Conservation (phyloP, 2,888 invertebrate genomes). For the Ceraclea dissimilis region DNA sequence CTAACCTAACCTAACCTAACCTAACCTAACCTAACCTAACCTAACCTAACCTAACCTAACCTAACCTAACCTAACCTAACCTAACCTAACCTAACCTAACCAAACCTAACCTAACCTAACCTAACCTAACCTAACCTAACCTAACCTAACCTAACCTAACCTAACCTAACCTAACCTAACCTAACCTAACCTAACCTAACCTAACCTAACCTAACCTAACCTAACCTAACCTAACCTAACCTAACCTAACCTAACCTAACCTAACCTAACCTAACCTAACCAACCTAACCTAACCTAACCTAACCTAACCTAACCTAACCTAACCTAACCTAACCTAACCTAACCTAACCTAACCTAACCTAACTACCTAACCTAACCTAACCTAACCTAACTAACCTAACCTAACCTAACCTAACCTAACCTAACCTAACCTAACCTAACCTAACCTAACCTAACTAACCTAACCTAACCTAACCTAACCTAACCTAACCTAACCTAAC, state of each 20-base stretch:
- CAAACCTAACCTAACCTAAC: conserved; percentile 20
- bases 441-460: conserved; percentile 24
- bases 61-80: conserved; percentile 20
- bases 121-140: conserved; percentile 20
- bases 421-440: conserved; percentile 22
- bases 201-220: conserved; percentile 22
- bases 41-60: conserved; percentile 21
- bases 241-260: conserved; percentile 15
- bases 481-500: conserved; percentile 10
- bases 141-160: conserved; percentile 21
- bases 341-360: conserved; percentile 22
- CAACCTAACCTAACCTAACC: conserved; percentile 20
- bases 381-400: conserved; percentile 26
- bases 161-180: conserved; percentile 21
- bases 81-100: conserved; percentile 23
- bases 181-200: conserved; percentile 21
- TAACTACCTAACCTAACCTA: conserved; percentile 24
- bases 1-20: conserved; percentile 12
- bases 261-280: conserved; percentile 15
- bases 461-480: conserved; percentile 10
- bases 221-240: conserved; percentile 19
- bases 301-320: conserved; percentile 24
- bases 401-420: conserved; percentile 22
- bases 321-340: conserved; percentile 21
- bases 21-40: conserved; percentile 14